Conservation (phyloP, 35 echinoderm and acorn worm species). For the Lytechinus variegatus region DNA sequence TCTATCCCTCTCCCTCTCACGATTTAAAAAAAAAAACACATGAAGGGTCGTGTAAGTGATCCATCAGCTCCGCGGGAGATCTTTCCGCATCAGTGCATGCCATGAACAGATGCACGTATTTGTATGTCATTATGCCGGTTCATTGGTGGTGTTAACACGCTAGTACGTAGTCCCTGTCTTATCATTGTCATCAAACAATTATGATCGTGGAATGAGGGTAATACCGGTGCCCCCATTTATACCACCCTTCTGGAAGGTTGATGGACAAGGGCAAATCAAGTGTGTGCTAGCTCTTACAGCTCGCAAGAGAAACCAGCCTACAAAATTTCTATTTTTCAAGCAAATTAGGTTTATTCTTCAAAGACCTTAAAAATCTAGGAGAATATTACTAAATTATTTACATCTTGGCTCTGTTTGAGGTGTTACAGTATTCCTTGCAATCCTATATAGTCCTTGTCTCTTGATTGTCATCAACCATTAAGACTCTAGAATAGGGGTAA, state of each 20-base stretch:
- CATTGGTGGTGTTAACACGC: not conserved
- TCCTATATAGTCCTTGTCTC: too few relatives aligned
- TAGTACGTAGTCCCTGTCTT: not conserved
- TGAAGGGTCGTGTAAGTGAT: not conserved
- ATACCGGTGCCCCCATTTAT: not conserved
- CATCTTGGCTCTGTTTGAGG: too few relatives aligned
- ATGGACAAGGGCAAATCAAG: not conserved
- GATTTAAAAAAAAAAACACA: not conserved
- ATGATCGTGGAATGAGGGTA: not conserved
- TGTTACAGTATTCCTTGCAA: too few relatives aligned
- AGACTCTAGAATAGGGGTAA: too few relatives aligned
- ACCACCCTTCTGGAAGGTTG: not conserved
- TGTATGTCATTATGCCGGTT: not conserved
- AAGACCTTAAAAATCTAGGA: too few relatives aligned
- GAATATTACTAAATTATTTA: too few relatives aligned
- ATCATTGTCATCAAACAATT: conserved; percentile 20
- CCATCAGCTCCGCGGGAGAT: not conserved
- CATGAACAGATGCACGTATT: not conserved
- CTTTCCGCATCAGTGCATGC: not conserved
- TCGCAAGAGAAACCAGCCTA: too few relatives aligned
- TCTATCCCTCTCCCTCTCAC: not conserved
- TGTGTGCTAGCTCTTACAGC: too few relatives aligned
- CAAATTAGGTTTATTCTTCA: too few relatives aligned
- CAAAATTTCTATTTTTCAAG: too few relatives aligned
- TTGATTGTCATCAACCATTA: too few relatives aligned